A percentile compares a stretch with the other conserved stretches of the same genome.
These are phyloP conservation scores for Zele albiditarsus DNA, from an alignment of 2,888 invertebrate species.

Conservation along the genomic window DNA sequence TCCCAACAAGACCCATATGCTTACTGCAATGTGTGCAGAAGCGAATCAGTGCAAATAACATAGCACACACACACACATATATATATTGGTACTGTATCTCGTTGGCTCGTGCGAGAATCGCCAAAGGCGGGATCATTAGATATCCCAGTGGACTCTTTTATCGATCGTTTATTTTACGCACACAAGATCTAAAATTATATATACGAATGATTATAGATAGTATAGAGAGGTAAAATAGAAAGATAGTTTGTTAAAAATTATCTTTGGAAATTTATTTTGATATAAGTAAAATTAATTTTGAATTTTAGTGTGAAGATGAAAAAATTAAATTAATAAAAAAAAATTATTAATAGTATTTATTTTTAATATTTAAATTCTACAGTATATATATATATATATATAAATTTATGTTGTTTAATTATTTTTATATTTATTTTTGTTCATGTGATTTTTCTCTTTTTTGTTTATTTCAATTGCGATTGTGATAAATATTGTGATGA, in stretches of 20 bases:
- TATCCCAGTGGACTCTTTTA: constrained; percentile 40
- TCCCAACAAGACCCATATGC: background rate
- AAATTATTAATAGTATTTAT: no score
- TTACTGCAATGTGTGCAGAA: constrained; percentile 1
- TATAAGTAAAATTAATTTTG: background rate
- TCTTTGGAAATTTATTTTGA: background rate
- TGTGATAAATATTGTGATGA: no score
- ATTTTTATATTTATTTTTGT: no score
- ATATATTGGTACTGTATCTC: constrained; percentile 11
- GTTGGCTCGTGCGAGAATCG: constrained; percentile 44
- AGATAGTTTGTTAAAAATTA: background rate
- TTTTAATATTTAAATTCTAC: no score
- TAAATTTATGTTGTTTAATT: no score
- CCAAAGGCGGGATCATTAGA: constrained; percentile 43
- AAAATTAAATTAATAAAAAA: background rate
- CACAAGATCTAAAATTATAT: background rate
- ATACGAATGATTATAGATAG: background rate
- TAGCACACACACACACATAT: background rate
- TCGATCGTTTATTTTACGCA: constrained; percentile 40
- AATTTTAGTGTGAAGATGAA: no score
- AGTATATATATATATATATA: no score
- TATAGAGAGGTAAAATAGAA: constrained; percentile 11
- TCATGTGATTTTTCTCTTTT: no score
- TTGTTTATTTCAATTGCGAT: no score
- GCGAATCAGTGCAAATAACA: background rate